These are phyloP conservation scores for Clarias batrachus DNA, from an alignment of 2,113 vertebrate genomes.

Conservation along the genomic window DNA sequence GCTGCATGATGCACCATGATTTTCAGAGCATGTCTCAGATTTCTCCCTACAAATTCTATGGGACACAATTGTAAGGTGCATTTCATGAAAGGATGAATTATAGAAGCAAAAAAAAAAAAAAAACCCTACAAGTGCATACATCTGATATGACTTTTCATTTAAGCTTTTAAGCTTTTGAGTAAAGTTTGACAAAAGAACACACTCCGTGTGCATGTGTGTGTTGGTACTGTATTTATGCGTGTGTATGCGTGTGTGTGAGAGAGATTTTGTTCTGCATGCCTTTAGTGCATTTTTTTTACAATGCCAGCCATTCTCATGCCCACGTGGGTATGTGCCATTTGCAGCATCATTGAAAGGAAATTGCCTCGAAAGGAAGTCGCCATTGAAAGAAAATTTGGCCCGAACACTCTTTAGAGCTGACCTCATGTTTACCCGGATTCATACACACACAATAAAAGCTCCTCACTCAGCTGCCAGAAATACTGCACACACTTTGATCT, in stretches of 20 bases:
- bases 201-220: neutral
- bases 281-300: conserved; percentile 11
- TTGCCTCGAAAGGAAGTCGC: conserved; percentile 42
- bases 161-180: conserved; percentile 4
- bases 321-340: conserved; percentile 7
- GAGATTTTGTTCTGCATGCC: conserved; percentile 9
- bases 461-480: conserved; percentile 41
- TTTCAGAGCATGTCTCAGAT: neutral
- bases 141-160: neutral
- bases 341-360: conserved; percentile 17
- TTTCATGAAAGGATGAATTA: neutral
- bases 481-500: conserved; percentile 32
- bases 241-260: conserved; percentile 28
- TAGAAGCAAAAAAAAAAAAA: neutral
- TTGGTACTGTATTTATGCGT: neutral
- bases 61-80: neutral
- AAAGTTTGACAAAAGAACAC: conserved; percentile 5
- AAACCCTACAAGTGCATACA: neutral
- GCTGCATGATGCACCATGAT: neutral
- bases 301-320: conserved; percentile 11
- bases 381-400: conserved; percentile 59
- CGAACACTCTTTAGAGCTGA: conserved; percentile 28
- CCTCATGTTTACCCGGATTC: conserved; percentile 41
- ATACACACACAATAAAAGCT: conserved; percentile 26
- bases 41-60: neutral